phyloP scores from a whole-genome alignment of 2,888 invertebrate genomes.

The Hyposoter dolosus region DNA sequence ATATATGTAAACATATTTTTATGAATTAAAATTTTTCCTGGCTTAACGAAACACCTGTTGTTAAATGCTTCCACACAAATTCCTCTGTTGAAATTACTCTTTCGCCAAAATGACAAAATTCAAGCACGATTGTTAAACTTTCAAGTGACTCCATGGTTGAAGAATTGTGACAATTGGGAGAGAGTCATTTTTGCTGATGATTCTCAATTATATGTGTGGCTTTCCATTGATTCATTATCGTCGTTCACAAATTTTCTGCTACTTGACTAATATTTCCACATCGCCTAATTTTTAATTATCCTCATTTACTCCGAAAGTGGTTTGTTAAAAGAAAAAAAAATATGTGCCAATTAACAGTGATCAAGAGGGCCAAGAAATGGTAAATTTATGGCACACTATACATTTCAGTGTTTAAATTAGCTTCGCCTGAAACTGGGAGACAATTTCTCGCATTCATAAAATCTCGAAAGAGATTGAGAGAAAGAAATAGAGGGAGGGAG shows the following conservation, averaged over 20 bases:
- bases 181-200: neutral
- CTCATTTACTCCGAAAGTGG: neutral
- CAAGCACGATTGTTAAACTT: neutral
- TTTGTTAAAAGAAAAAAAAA: neutral
- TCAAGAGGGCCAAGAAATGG: constrained; percentile 8
- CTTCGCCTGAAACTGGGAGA: neutral
- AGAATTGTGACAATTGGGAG: neutral
- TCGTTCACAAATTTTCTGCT: neutral
- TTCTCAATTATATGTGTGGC: neutral
- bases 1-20: constrained; percentile 10
- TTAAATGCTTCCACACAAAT: constrained; percentile 24
- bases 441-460: constrained; percentile 39
- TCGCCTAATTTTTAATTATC: neutral
- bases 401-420: constrained; percentile 22
- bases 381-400: constrained; percentile 10
- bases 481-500: neutral
- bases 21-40: constrained; percentile 9
- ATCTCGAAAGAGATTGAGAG: constrained; percentile 3
- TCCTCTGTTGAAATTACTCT: neutral
- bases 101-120: neutral
- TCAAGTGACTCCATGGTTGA: neutral
- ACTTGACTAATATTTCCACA: neutral
- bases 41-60: constrained; percentile 55
- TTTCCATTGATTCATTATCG: neutral
- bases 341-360: neutral